Conservation (phyloP, 2,888 invertebrate genomes). For the Leptinotarsa juncta region DNA sequence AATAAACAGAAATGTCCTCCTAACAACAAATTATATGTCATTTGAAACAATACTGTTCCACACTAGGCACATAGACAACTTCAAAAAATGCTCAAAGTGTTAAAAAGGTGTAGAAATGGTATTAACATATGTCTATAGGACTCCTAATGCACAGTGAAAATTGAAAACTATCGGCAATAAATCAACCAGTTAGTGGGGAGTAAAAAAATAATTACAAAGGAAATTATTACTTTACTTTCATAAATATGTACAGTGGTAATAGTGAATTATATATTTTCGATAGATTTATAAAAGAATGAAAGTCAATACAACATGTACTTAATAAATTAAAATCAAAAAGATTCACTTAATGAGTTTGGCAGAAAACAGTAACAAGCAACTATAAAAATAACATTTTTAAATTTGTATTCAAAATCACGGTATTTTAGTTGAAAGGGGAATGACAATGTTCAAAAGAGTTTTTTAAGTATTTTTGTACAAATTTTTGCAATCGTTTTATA, state of each 20-base stretch:
- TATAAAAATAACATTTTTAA: background rate
- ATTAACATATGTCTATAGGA: too few relatives aligned
- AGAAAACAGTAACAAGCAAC: background rate
- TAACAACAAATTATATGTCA: too few relatives aligned
- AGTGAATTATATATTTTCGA: background rate
- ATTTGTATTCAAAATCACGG: background rate
- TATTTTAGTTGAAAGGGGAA: background rate
- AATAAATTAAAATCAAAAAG: background rate
- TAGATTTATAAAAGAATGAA: background rate
- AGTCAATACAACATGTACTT: background rate
- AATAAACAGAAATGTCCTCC: too few relatives aligned
- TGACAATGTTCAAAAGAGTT: background rate
- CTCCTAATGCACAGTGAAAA: too few relatives aligned
- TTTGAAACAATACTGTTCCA: too few relatives aligned
- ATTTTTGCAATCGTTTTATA: background rate
- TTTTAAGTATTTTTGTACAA: background rate
- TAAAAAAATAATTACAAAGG: background rate
- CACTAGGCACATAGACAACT: too few relatives aligned
- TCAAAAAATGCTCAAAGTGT: too few relatives aligned
- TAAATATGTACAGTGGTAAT: slow-evolving; percentile 11
- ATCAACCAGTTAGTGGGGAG: background rate
- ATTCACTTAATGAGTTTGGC: background rate
- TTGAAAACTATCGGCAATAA: background rate
- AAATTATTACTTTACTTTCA: slow-evolving; percentile 7
- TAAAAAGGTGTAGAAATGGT: too few relatives aligned